Evolutionary conservation across 2,888 invertebrate genomes (phyloP), one percentile per base, ranked within the genome.

Genomic region (Harmothoe impar): DNA sequence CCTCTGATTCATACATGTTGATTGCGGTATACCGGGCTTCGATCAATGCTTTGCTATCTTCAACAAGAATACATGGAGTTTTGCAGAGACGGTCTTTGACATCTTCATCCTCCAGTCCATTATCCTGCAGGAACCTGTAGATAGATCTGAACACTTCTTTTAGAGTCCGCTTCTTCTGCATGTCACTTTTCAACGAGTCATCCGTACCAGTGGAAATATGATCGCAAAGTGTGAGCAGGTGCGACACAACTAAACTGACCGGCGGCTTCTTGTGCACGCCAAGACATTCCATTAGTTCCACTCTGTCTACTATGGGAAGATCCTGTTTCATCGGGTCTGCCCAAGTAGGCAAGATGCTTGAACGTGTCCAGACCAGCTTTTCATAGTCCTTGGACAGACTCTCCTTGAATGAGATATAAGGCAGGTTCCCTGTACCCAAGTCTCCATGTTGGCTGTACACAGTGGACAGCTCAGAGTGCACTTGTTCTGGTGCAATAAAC

Each of bases 11-110:
- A 29, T 90, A 90, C 84, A 93, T 72, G 78, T 91, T 89, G 3
- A 91, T 77, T n/a, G 93, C 93, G 12, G 93, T 92, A 33, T 91
- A 89, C 0, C 85, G 90, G 29, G 94, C 91, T 51, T 84, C 51
- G n/a, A 92, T 92, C 52, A 93, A 77, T 7, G 52, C 31, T 0
- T 35, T 68, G 43, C 91, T 91, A 52, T 92, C 91, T 3, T 92
- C 90, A 5, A 93, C 92, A 23, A 92, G 72, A 33, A 92, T 84
- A 43, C 91, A 91, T 7, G 91, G 90, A 0, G 35, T 43, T 33
- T 91, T 89, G 12, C 35, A 29, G 29, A 92, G 89, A 25, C 84
- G 78, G 23, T 62, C 77, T 31, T 78, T 90, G 29, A 89, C 43
- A 17, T 91, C 91, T 20, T 43, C 25, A 43, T 85, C 62, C 12